These are phyloP conservation scores for Heterodera schachtii DNA, from an alignment of 1,140 invertebrate genomes.

Conservation along the genomic window DNA sequence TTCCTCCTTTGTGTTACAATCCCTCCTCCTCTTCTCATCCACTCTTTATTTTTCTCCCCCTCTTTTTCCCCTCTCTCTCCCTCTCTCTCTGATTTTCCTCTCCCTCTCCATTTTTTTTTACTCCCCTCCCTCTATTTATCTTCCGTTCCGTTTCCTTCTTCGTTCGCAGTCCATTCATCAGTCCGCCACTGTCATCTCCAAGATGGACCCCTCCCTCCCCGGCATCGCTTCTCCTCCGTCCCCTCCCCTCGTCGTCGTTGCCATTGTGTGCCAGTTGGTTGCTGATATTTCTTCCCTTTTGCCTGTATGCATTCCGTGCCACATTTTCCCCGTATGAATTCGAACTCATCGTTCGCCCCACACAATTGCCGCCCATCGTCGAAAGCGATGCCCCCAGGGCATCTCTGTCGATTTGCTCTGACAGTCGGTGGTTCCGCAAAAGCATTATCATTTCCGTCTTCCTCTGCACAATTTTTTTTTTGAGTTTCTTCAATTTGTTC, in stretches of 20 bases:
- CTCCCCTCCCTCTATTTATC: neutral
- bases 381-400: conserved; percentile 1
- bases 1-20: too few relatives aligned
- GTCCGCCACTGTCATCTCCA: neutral
- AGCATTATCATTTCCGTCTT: conserved; percentile 12
- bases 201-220: neutral
- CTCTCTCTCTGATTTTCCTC: neutral
- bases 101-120: neutral
- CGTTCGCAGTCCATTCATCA: neutral
- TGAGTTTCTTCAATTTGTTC: too few relatives aligned
- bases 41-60: too few relatives aligned
- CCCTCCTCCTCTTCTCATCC: too few relatives aligned
- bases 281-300: neutral
- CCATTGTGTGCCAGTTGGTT: neutral
- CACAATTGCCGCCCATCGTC: neutral
- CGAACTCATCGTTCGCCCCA: conserved; percentile 5
- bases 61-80: too few relatives aligned
- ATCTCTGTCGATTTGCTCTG: conserved; percentile 4
- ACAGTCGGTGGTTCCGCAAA: conserved; percentile 7
- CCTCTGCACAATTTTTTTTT: neutral
- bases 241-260: neutral
- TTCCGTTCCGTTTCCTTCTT: neutral
- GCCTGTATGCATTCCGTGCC: neutral
- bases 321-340: neutral
- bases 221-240: neutral